Percentiles rank a stretch among this genome's conserved stretches.
phyloP scores from a whole-genome alignment of 2,113 vertebrate species.

The Ictidomys tridecemlineatus region DNA sequence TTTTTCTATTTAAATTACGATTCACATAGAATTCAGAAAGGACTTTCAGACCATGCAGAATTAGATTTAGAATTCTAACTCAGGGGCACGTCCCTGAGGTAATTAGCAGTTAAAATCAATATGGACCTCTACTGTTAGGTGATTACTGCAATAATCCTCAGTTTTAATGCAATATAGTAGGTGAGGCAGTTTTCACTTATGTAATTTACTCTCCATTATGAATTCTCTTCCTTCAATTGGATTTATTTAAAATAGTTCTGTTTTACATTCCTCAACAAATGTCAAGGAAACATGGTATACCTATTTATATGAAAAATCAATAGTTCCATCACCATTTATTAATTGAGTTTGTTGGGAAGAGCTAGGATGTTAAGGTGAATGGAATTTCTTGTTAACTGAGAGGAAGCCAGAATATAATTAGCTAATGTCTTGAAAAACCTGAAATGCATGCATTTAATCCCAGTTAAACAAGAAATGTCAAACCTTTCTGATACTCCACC shows the following conservation, averaged over 20 bases:
- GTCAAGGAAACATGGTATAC: constrained; percentile 1
- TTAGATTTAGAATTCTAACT: constrained; percentile 75
- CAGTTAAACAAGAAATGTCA: not conserved
- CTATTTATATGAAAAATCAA: constrained; percentile 62
- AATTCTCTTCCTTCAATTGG: constrained; percentile 42
- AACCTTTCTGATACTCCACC: constrained; percentile 12
- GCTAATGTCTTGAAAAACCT: constrained; percentile 21
- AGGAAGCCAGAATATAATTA: constrained; percentile 45
- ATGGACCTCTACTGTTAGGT: constrained; percentile 37
- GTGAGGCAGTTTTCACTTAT: constrained; percentile 25
- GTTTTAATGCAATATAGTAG: constrained; percentile 37
- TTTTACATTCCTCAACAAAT: constrained; percentile 54
- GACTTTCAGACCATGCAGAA: constrained; percentile 38
- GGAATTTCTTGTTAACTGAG: constrained; percentile 53
- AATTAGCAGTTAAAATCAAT: constrained; percentile 77
- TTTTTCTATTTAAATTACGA: constrained; percentile 59
- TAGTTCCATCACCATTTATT: constrained; percentile 60
- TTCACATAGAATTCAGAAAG: constrained; percentile 37
- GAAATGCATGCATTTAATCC: not conserved
- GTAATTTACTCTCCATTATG: constrained; percentile 64
- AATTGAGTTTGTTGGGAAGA: constrained; percentile 57
- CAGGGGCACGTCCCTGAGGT: constrained; percentile 11
- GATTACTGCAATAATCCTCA: constrained; percentile 55
- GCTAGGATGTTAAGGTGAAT: constrained; percentile 17
- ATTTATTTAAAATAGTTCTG: constrained; percentile 56